Evolutionary conservation across 2,113 vertebrate species (phyloP), one percentile per base, ranked within the genome.

Genomic region (Periophthalmus modestus): DNA sequence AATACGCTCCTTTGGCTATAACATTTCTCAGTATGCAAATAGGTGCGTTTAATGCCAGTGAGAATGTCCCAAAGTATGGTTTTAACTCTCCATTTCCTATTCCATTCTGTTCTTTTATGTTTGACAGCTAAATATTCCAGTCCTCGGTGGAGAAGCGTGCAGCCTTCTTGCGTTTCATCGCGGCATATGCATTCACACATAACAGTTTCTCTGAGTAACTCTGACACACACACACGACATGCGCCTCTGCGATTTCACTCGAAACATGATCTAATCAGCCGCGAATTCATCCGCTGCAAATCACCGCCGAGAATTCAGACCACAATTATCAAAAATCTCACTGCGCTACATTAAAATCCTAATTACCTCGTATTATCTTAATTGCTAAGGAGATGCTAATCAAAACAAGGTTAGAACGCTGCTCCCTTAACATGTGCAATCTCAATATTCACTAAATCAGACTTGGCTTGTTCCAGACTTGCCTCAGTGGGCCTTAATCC

Each of bases 291-390:
- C 88, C 85, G 89, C 89, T 86, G 88, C 80, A 89, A 90, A 91
- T 89, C 87, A 89, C 88, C 81, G 80, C 83, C 61, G 89, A 92
- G 89, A 91, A 90, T 90, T 89, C 88, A 81, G 87, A 5, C 57
- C 81, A 80, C 88, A 92, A 92, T 93, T 91, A 92, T 90, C 89
- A 89, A 89, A 92, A 92, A 90, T 92, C 89, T 92, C 90, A 89
- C 88, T 84, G 91, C 85, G 84, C 84, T 90, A 86, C 87, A 92
- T 92, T 91, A 92, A 90, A 92, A 92, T 88, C 92, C 86, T 92
- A 92, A 93, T 93, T 92, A 93, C 84, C 87, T 88, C 88, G 86
- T 93, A 93, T 92, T 92, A 92, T 91, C 89, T 90, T 93, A 93
- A 93, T 92, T 91, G 90, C 88, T 84, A 86, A 89, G 89, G 89